These are phyloP conservation scores for Dufourea novaeangliae DNA, from an alignment of 1,140 invertebrate species.

Conservation along the genomic window DNA sequence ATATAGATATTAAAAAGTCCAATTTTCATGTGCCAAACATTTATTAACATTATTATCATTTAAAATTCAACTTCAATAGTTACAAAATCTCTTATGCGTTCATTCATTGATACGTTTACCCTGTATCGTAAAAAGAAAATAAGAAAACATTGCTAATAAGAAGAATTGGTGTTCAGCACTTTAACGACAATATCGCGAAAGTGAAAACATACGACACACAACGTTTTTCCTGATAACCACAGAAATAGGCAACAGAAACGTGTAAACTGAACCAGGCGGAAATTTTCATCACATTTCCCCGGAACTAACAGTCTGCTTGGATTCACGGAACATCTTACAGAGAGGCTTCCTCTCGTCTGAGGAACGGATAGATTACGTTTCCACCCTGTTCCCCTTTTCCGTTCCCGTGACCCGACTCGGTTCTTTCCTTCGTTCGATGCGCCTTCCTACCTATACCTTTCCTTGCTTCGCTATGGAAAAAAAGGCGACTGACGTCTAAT, in stretches of 20 bases:
- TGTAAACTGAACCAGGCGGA: background rate
- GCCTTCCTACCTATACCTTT: background rate
- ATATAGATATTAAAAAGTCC: too few relatives aligned
- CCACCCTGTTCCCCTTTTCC: background rate
- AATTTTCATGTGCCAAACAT: too few relatives aligned
- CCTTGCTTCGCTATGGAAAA: conserved; percentile 38
- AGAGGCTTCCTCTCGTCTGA: background rate
- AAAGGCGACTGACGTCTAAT: conserved; percentile 58
- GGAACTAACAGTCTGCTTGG: background rate
- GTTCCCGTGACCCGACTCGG: background rate
- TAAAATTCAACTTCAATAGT: too few relatives aligned
- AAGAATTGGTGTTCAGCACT: too few relatives aligned
- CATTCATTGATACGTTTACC: too few relatives aligned
- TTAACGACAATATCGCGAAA: too few relatives aligned
- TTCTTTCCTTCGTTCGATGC: background rate
- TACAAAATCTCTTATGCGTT: too few relatives aligned
- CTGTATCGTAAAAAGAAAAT: too few relatives aligned
- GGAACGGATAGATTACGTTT: conserved; percentile 1
- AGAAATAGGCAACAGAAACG: background rate
- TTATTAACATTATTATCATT: too few relatives aligned
- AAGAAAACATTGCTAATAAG: too few relatives aligned
- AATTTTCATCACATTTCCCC: background rate
- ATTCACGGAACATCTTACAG: background rate
- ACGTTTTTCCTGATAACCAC: too few relatives aligned
- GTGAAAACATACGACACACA: too few relatives aligned